phyloP scores from a whole-genome alignment of 2,888 invertebrate species.

The Limnephilus rhombicus region DNA sequence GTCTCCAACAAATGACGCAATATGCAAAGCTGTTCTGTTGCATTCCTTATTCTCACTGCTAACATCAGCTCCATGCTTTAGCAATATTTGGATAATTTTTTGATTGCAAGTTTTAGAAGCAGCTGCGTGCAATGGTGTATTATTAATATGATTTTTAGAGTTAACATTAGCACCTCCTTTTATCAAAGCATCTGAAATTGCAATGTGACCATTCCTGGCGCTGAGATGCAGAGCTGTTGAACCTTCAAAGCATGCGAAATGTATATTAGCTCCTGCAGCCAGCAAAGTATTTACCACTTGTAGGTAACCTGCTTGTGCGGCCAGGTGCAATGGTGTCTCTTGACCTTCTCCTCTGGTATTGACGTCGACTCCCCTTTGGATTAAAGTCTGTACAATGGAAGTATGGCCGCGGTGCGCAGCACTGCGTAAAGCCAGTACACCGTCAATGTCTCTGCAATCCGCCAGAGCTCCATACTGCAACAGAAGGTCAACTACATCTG shows the following conservation, averaged over 20 bases:
- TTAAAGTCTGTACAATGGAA: neutral
- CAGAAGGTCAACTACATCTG: neutral
- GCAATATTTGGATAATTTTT: too few species aligned
- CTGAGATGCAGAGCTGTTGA: neutral
- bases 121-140: neutral
- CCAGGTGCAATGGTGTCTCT: slow-evolving; percentile 7
- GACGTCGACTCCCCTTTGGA: neutral
- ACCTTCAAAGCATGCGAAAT: too few species aligned
- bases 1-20: neutral
- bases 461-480: neutral
- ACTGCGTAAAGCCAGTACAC: neutral
- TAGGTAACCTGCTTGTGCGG: neutral
- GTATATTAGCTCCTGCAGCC: too few species aligned
- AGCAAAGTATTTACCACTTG: neutral
- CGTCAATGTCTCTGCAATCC: neutral
- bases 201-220: neutral
- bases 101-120: neutral
- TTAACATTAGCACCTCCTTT: too few species aligned
- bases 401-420: neutral
- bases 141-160: too few species aligned
- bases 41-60: too few species aligned
- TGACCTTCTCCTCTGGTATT: neutral
- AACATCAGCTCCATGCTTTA: too few species aligned
- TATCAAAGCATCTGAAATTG: too few species aligned
- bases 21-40: neutral